These are phyloP conservation scores for Trematomus bernacchii DNA, from an alignment of 2,797 vertebrate genomes.

Conservation along the genomic window DNA sequence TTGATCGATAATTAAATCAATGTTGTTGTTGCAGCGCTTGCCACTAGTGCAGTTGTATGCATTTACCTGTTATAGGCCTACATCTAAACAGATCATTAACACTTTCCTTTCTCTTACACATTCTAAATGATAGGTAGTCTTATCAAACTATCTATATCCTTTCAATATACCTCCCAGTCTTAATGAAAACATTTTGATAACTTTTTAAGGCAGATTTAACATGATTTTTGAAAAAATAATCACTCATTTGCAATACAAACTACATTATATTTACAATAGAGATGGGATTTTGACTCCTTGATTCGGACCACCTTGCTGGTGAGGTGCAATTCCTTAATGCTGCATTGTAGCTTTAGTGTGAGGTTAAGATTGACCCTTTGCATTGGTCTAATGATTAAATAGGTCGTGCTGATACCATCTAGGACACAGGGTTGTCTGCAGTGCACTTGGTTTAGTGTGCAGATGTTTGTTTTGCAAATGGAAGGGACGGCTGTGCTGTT, in stretches of 20 bases:
- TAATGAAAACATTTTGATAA: not conserved
- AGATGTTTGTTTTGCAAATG: constrained; percentile 84
- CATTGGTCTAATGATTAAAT: constrained; percentile 35
- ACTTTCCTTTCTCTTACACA: not conserved
- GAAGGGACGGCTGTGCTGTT: constrained; percentile 78
- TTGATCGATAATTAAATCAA: not conserved
- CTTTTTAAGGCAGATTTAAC: no score
- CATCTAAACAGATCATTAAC: not conserved
- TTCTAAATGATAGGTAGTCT: not conserved
- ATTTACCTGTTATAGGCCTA: not conserved
- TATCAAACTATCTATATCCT: not conserved
- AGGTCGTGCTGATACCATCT: constrained; percentile 52
- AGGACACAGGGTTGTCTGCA: constrained; percentile 42
- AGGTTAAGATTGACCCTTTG: constrained; percentile 6
- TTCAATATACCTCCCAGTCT: not conserved
- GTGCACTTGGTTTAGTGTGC: constrained; percentile 60
- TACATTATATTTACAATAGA: not conserved
- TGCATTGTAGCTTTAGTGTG: not conserved
- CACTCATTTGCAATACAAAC: not conserved
- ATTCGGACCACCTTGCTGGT: not conserved
- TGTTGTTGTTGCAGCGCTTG: not conserved
- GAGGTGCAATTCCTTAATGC: constrained; percentile 23
- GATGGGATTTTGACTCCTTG: not conserved
- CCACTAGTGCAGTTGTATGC: not conserved
- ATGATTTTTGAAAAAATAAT: not conserved